Base-by-base conservation (phyloP, 2,797 vertebrate species). In the Sebastolobus alascanus region DNA sequence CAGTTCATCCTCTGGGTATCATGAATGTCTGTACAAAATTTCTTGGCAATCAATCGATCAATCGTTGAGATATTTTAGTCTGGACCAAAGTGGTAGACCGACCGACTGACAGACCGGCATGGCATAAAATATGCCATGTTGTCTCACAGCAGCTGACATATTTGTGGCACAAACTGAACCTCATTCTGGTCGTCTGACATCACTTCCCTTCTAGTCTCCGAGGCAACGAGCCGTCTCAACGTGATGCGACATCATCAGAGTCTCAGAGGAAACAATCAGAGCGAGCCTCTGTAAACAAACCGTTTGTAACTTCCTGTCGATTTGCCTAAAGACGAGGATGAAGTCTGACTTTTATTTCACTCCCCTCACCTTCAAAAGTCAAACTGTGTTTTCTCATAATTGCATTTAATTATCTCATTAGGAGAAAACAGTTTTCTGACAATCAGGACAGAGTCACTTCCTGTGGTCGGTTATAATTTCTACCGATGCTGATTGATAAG, bases 251-350 rank as follows among this genome's bases (percentile, higher is more conserved):
- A 22, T 61, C 27, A 77, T 50, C 75, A 10, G 12, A 50, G 68
- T 81, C 76, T 69, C 71, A 84, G 59, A 84, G 90, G 86, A 89
- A 83, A 82, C 69, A 76, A 86, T 90, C 83, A 68, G 65, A 87
- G 25, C 18, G 13, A 61, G 52, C 13, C 0, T 54, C 16, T 74
- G 31, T 89, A 88, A 88, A 90, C 84, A 92, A 87, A 76, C 35
- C 16, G 14, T 82, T 82, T 77, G 55, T n/a, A 38, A 79, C 78
- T 89, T 89, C 87, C 87, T 85, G 84, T 50, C 22, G 9, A 16
- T 61, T 35, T 50, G 29, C 27, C 35, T 27, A 54, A 31, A 60
- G 67, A 74, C 1, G 7, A 66, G 35, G 29, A 43, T 2, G 2
- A 68, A 40, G 37, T 56, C 59, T 65, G 16, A 64, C 33, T 56